Evolutionary conservation across 2,888 invertebrate genomes (phyloP).

Genomic region (Drosophila yooni): DNA sequence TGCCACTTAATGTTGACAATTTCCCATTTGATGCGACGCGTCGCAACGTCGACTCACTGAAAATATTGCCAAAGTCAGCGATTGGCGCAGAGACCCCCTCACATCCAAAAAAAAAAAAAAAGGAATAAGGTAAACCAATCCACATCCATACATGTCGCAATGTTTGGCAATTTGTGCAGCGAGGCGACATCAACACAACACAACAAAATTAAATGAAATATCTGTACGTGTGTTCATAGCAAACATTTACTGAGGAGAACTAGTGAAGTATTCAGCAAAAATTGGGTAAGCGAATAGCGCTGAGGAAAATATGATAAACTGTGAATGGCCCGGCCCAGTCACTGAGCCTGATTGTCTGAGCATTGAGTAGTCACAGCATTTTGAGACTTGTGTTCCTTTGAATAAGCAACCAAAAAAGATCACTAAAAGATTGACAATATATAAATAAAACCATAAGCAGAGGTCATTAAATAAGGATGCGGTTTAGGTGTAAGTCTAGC

Average conservation of each 20-base stretch:
- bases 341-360: background rate
- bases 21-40: conserved; percentile 72
- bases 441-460: background rate
- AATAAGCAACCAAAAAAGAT: background rate
- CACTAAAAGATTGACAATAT: background rate
- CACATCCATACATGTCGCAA: conserved; percentile 63
- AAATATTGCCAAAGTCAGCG: conserved; percentile 69
- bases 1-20: conserved; percentile 79
- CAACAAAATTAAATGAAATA: conserved; percentile 47
- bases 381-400: background rate
- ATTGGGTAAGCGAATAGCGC: conserved; percentile 7
- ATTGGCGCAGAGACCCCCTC: conserved; percentile 15
- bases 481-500: no score
- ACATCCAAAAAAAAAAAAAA: conserved; percentile 2
- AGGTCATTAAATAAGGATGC: background rate
- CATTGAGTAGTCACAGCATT: background rate
- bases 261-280: background rate
- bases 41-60: conserved; percentile 35
- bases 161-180: conserved; percentile 78
- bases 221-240: conserved; percentile 51
- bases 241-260: conserved; percentile 31
- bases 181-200: conserved; percentile 54
- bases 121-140: conserved; percentile 60
- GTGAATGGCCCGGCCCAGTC: conserved; percentile 35
- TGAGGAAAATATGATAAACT: conserved; percentile 31